phyloP scores from a whole-genome alignment of 2,113 vertebrate species.

The Nymphicus hollandicus region DNA sequence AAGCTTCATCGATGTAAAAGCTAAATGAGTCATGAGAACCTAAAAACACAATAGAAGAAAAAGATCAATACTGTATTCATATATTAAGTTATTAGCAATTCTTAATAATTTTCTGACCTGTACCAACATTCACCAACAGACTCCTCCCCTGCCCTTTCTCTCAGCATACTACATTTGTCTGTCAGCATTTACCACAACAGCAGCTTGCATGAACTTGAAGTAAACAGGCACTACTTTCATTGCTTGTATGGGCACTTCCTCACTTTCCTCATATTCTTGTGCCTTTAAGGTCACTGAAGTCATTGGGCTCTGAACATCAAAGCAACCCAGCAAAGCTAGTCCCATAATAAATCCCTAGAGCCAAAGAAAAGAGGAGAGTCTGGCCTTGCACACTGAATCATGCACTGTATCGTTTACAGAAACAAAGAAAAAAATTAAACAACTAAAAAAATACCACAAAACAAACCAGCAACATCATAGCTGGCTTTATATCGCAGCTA shows the following conservation, averaged over 20 bases:
- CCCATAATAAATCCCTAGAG: not conserved
- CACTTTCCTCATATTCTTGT: not conserved
- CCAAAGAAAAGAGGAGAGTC: not conserved
- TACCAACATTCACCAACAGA: not conserved
- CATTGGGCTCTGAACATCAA: not conserved
- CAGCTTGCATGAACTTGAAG: not conserved
- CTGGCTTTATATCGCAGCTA: not conserved
- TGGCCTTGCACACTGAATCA: not conserved
- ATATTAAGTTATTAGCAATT: not conserved
- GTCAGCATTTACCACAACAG: not conserved
- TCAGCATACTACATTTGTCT: not conserved
- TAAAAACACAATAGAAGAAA: conserved; percentile 68
- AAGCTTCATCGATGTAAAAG: conserved; percentile 97
- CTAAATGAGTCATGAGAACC: conserved; percentile 98
- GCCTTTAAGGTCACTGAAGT: not conserved
- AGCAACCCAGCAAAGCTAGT: not conserved
- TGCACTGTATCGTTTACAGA: not conserved
- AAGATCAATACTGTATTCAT: not conserved
- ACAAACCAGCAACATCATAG: not conserved
- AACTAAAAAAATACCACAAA: not conserved
- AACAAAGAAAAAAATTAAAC: not conserved
- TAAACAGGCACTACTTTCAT: not conserved
- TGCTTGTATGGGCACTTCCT: not conserved
- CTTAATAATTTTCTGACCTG: not conserved
- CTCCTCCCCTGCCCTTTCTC: not conserved